Conservation (phyloP, 2,888 invertebrate genomes). For the Pyrrhia umbra region DNA sequence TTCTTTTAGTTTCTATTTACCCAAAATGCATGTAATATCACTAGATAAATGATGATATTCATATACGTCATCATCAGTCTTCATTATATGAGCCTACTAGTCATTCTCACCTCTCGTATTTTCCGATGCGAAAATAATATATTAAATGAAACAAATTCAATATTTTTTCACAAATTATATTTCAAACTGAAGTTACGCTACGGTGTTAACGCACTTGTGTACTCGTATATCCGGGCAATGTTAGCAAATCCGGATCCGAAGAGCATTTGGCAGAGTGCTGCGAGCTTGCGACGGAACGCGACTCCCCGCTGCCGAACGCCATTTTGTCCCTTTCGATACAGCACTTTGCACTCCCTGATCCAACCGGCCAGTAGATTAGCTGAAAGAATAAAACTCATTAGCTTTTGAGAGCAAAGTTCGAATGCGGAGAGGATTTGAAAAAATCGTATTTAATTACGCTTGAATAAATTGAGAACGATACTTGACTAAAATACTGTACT, state of each 20-base stretch:
- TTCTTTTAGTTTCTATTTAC: no score
- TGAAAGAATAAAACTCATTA: constrained; percentile 61
- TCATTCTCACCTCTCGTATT: no score
- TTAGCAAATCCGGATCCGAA: constrained; percentile 83
- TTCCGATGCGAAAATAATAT: background rate
- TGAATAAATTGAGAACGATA: constrained; percentile 3
- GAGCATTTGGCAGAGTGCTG: constrained; percentile 86
- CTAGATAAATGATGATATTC: no score
- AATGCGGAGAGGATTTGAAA: constrained; percentile 17
- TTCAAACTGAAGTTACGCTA: constrained; percentile 20
- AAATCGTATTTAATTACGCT: constrained; percentile 20
- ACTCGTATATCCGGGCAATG: constrained; percentile 73
- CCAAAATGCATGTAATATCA: no score
- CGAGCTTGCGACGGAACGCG: constrained; percentile 57
- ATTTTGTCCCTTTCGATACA: constrained; percentile 82
- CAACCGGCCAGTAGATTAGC: constrained; percentile 58
- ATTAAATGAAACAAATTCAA: background rate
- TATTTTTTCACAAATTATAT: background rate
- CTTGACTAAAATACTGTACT: background rate
- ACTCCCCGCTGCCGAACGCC: constrained; percentile 74
- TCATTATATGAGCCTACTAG: no score
- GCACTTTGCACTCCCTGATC: constrained; percentile 84
- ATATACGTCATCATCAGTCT: no score
- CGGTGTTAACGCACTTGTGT: constrained; percentile 69
- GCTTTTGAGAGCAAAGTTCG: constrained; percentile 48